Percentiles rank a stretch among this genome's conserved stretches.
Conservation (phyloP, 2,113 vertebrate species). For the Sciurus niger region DNA sequence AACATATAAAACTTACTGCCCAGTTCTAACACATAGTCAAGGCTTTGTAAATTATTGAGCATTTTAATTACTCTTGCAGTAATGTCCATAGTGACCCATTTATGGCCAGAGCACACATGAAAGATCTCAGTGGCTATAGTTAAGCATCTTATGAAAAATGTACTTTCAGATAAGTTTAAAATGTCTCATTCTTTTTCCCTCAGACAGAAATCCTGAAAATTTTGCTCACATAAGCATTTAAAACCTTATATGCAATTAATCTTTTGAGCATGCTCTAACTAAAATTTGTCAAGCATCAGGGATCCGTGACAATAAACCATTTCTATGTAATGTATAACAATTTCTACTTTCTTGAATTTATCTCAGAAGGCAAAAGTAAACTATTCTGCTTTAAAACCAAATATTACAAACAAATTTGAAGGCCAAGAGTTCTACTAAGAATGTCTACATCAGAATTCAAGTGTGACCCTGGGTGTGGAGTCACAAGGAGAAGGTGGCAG, state of each 20-base stretch:
- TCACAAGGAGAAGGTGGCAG: not conserved
- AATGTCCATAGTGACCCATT: not conserved
- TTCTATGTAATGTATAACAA: not conserved
- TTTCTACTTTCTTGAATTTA: not conserved
- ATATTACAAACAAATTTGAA: not conserved
- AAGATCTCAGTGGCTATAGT: not conserved
- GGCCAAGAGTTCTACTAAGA: not conserved
- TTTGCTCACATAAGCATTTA: not conserved
- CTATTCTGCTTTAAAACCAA: not conserved
- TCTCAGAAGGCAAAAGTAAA: conserved; percentile 48
- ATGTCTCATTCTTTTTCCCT: conserved; percentile 17
- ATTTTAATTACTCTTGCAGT: not conserved
- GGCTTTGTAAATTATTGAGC: not conserved
- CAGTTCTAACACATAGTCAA: not conserved
- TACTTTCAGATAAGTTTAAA: not conserved
- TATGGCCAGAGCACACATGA: not conserved
- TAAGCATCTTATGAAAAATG: conserved; percentile 3
- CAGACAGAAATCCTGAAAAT: not conserved
- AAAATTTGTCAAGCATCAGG: conserved; percentile 49
- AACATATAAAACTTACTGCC: not conserved
- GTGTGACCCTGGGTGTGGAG: not conserved
- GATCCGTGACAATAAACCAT: not conserved
- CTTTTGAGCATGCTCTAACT: not conserved
- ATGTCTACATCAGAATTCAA: not conserved
- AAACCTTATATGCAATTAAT: conserved; percentile 34